Percentiles rank a stretch among this genome's conserved stretches.
Evolutionary conservation across 35 echinoderm and acorn worm genomes (phyloP).

Genomic region (Hemicentrotus pulcherrimus): DNA sequence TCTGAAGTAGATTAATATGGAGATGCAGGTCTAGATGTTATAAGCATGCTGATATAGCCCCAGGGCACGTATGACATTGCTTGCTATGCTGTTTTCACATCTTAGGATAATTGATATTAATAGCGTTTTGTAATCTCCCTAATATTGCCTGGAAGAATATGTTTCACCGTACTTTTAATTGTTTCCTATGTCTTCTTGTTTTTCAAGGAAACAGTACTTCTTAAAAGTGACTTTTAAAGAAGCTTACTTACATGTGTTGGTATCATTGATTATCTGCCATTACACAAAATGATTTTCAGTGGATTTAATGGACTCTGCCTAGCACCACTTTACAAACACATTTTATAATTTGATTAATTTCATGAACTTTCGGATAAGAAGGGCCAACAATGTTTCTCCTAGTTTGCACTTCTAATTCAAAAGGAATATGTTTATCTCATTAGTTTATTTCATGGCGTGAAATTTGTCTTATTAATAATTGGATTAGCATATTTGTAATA

Average conservation of each 20-base stretch:
- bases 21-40: not conserved
- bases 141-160: not conserved
- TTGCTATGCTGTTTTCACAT: not conserved
- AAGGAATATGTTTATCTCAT: not conserved
- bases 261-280: not conserved
- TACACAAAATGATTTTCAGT: not conserved
- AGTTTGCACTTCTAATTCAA: not conserved
- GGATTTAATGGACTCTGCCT: not conserved
- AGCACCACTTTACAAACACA: not conserved
- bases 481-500: not conserved
- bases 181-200: not conserved
- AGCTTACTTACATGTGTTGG: not conserved
- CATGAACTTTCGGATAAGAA: not conserved
- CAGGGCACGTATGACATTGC: not conserved
- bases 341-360: not conserved
- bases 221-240: not conserved
- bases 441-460: not conserved
- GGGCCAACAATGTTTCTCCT: not conserved
- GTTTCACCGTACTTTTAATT: not conserved
- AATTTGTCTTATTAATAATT: not conserved
- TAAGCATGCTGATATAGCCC: not conserved
- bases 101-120: slow-evolving; percentile 1
- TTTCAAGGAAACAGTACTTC: not conserved
- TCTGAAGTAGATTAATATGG: not conserved
- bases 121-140: slow-evolving; percentile 7